Percentiles rank a stretch among this genome's conserved stretches.
Conservation (phyloP, 2,888 invertebrate species). For the Philonicus albiceps region DNA sequence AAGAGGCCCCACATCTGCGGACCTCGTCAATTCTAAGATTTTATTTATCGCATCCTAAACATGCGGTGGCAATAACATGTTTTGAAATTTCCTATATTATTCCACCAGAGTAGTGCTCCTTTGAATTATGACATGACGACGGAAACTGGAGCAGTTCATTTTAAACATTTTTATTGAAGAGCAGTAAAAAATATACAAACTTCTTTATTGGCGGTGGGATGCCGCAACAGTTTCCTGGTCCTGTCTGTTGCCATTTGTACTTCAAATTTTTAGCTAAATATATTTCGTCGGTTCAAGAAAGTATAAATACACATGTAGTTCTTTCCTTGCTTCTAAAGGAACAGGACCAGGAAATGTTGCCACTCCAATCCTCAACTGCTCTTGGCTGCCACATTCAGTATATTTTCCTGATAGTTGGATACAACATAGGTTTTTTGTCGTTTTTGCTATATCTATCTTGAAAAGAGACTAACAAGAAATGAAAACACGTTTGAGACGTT, state of each 20-base stretch:
- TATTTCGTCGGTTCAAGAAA: neutral
- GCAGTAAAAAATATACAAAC: neutral
- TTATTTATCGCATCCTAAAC: neutral
- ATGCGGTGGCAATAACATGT: neutral
- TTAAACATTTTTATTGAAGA: neutral
- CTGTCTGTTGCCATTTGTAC: neutral
- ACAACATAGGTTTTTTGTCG: neutral
- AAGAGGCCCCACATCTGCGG: neutral
- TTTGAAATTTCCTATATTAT: neutral
- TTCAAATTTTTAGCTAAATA: neutral
- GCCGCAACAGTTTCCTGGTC: neutral
- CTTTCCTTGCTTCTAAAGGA: neutral
- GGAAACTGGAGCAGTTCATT: neutral
- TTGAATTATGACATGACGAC: neutral
- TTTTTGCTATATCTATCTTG: neutral
- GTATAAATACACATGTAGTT: neutral
- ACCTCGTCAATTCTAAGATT: neutral
- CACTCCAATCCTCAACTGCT: neutral
- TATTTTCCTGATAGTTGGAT: neutral
- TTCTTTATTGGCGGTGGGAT: neutral
- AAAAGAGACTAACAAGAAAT: neutral
- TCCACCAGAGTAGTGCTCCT: neutral
- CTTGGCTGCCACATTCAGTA: neutral
- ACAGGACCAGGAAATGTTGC: neutral
- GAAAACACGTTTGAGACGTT: neutral